Evolutionary conservation across 2,888 invertebrate species (phyloP).

Genomic region (Linnaemya tessellans): DNA sequence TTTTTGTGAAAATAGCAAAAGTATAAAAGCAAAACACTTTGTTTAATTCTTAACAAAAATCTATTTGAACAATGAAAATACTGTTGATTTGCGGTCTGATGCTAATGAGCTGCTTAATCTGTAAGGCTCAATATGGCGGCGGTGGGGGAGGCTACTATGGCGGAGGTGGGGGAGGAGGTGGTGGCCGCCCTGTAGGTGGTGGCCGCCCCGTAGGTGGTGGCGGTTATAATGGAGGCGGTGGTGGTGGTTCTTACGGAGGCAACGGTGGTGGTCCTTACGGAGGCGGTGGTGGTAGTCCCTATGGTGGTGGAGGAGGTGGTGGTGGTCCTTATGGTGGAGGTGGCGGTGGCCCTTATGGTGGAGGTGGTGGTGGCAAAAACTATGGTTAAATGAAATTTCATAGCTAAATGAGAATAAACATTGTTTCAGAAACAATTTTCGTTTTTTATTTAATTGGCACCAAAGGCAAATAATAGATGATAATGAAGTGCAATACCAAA

Average conservation of each 20-base stretch:
- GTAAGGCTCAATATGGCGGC: slow-evolving; percentile 49
- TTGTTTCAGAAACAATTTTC: neutral
- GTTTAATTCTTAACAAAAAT: neutral
- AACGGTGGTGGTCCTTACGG: slow-evolving; percentile 24
- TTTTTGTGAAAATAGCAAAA: neutral
- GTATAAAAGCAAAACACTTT: slow-evolving; percentile 29
- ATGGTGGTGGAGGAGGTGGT: neutral
- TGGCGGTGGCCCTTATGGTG: neutral
- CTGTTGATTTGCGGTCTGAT: slow-evolving; percentile 29
- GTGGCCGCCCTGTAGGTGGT: neutral
- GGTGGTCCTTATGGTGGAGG: neutral
- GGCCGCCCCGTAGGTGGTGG: neutral
- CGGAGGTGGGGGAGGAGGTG: slow-evolving; percentile 11
- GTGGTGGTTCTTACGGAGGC: slow-evolving; percentile 6
- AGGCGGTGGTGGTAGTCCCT: neutral
- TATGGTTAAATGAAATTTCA: neutral
- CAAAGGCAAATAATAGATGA: too few species aligned
- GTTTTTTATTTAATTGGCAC: too few species aligned
- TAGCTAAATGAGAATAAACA: neutral
- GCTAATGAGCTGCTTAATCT: slow-evolving; percentile 40
- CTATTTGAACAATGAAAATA: slow-evolving; percentile 24
- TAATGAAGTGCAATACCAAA: too few species aligned
- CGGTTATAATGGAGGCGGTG: neutral
- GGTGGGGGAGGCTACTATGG: slow-evolving; percentile 10
- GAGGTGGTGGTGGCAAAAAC: neutral